Base-by-base conservation (phyloP, 2,888 invertebrate species). In the Abscondita cerata region DNA sequence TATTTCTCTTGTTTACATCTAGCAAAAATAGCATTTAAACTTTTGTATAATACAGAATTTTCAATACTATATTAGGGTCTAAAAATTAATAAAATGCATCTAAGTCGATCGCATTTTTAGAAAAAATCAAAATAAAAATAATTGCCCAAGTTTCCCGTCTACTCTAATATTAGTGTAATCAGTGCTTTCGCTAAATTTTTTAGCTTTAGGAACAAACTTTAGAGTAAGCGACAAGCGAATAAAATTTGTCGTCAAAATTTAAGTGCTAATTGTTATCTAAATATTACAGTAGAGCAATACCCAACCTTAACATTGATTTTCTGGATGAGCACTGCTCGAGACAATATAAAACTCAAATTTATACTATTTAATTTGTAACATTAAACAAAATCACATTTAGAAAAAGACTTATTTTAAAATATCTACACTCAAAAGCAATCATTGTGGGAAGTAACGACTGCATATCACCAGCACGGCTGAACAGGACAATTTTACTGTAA, bases 381-480 rank as follows among this genome's bases (percentile, higher is more conserved):
- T 73, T 71, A 72, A 75, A 77, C 72, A 69, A 77, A 79, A 79
- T 79, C 79, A 79, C 78, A 79, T 76, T 79, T 73, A 78, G 74
- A 75, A 76, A n/a, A 72, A 71, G 67, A 72, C 70, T 70, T 70
- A 68, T 61, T 67, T 62, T 67, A 56, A 74, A 74, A 74, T 73
- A 74, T 67, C 68, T 76, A 74, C 65, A 67, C 68, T 67, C 74
- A 76, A 75, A 64, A 57, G 72, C 73, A 73, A 71, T 68, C 72
- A 70, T 69, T 61, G 64, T 46, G 9, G 47, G 16, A n/a, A 36
- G 33, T 62, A 51, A 54, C 31, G 52, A 63, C 31, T 53, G 57
- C 55, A 53, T 79, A 80, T 80, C 79, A 80, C 80, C 79, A 78
- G 63, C 67, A 79, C 80, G 81, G 80, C 80, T 80, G 80, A 80